Evolutionary conservation across 2,888 invertebrate species (phyloP), one percentile per base, ranked within the genome.

Genomic region (Cylindroiulus punctatus): DNA sequence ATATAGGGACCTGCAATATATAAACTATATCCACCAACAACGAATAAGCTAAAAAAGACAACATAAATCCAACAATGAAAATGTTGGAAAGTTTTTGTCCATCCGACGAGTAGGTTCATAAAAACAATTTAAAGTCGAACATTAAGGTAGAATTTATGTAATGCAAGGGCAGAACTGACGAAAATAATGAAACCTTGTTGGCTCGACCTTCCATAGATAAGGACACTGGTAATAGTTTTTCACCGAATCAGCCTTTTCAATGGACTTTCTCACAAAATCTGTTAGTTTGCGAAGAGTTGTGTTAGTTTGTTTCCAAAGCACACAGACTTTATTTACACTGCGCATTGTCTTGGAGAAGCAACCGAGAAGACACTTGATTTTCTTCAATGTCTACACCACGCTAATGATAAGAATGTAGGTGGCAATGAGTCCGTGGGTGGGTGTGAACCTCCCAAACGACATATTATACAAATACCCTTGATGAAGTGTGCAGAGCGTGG

Each of bases 391-490:
- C 7, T 65, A 65, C 57, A 65, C 7, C 22, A 65, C 57, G 7
- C 22, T 65, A 65, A 22, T 65, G 57, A 65, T 65, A 65, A 65
- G 57, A 65, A 65, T 65, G 57, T 22, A 10, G 57, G 57, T 65
- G 57, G 57, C 57, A 65, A 65, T 65, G 57, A 65, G 57, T n/a
- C 5, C 22, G 57, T 26, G 57, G 22, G 57, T 5, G 57, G 57
- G 22, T 65, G 57, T 22, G 22, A 65, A 26, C 57, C 57, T 65
- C 57, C 57, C 5, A 65, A 65, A 65, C 57, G 57, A 65, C 57
- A 65, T 65, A 65, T 65, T 65, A 65, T 65, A 65, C 57, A 65
- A 65, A 65, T 65, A 22, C 57, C 57, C 57, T 65, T 65, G 57
- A 65, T 65, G 19, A 65, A 65, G 57, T 12, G 57, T 65, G 57